phyloP scores from a whole-genome alignment of 2,113 vertebrate species.

The Anhinga rufa region DNA sequence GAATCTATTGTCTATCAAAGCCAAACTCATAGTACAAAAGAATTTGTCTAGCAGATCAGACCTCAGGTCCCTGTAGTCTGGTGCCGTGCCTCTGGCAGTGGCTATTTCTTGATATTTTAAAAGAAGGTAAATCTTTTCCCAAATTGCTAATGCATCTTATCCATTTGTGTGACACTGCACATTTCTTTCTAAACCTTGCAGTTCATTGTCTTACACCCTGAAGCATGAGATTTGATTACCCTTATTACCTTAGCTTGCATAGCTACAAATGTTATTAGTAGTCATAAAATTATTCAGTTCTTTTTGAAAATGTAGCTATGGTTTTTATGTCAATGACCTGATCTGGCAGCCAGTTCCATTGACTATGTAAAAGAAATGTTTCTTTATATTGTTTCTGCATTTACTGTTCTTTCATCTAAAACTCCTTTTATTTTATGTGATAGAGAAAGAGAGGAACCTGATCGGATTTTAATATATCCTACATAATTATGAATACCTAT shows the following conservation, averaged over 20 bases:
- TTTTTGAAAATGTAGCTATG: neutral
- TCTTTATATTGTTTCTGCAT: neutral
- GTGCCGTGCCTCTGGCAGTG: constrained; percentile 34
- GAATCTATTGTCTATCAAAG: constrained; percentile 56
- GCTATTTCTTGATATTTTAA: constrained; percentile 31
- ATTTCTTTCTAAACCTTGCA: constrained; percentile 10
- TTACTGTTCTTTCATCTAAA: neutral
- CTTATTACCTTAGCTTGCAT: constrained; percentile 37
- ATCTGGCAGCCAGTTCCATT: neutral
- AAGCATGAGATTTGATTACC: constrained; percentile 32
- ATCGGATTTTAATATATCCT: neutral
- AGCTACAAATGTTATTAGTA: constrained; percentile 13
- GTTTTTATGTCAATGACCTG: constrained; percentile 11
- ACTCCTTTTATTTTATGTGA: neutral
- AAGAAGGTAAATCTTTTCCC: neutral
- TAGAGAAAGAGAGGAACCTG: neutral
- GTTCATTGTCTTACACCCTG: neutral
- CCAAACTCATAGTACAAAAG: constrained; percentile 30
- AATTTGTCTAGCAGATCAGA: constrained; percentile 44
- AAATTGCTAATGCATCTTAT: constrained; percentile 5
- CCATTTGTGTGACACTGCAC: neutral
- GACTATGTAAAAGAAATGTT: neutral
- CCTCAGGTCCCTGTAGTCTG: constrained; percentile 1
- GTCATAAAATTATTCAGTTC: constrained; percentile 3
- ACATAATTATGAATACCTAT: neutral